A percentile compares a stretch with the other conserved stretches of the same genome.
Evolutionary conservation across 2,797 vertebrate species (phyloP).

Genomic region (Orientallactaga sibirica): DNA sequence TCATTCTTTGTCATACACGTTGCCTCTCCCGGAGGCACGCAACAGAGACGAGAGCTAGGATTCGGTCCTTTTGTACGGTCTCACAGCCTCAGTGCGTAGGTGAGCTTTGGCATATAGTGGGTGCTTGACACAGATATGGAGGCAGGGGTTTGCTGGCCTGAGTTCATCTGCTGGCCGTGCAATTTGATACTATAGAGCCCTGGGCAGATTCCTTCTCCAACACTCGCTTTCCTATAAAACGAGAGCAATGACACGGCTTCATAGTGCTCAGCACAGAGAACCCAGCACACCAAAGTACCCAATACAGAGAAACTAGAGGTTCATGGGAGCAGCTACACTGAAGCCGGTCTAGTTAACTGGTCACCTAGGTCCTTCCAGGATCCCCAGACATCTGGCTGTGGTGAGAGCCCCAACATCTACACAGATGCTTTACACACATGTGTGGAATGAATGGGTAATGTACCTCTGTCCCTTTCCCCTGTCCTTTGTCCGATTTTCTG

Average conservation of each 20-base stretch:
- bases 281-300: background rate
- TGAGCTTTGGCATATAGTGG: background rate
- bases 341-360: background rate
- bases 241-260: background rate
- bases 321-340: too few relatives aligned
- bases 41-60: background rate
- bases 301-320: background rate
- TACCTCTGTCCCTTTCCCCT: background rate
- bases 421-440: background rate
- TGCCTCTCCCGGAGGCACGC: background rate
- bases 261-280: background rate
- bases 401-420: background rate
- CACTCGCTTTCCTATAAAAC: background rate
- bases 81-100: background rate
- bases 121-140: constrained; percentile 22
- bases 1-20: background rate
- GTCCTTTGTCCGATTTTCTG: constrained; percentile 13
- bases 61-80: background rate
- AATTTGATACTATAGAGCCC: background rate
- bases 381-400: background rate
- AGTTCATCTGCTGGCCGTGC: constrained; percentile 4
- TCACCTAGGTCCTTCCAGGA: background rate
- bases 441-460: background rate
- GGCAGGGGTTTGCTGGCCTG: background rate
- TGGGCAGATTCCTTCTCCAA: constrained; percentile 6